These are phyloP conservation scores for Steinernema feltiae DNA, from an alignment of 1,140 invertebrate genomes.

Conservation along the genomic window DNA sequence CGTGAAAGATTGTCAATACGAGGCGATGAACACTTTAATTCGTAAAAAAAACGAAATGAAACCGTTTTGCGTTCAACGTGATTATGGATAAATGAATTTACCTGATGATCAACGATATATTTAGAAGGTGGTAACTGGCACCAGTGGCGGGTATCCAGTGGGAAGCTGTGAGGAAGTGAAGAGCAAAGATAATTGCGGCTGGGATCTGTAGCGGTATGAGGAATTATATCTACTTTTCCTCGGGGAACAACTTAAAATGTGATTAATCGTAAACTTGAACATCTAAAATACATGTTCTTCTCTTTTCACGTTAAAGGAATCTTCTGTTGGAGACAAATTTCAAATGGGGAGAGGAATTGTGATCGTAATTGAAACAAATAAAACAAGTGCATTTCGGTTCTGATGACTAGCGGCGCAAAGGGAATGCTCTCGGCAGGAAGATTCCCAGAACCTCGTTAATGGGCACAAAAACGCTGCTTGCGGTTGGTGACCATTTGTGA, in stretches of 20 bases:
- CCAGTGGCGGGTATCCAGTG: constrained; percentile 23
- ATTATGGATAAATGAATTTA: constrained; percentile 17
- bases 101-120: constrained; percentile 43
- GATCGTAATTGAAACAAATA: not conserved
- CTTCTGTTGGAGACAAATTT: constrained; percentile 16
- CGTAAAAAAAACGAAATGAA: no score
- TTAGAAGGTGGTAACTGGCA: constrained; percentile 33
- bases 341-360: not conserved
- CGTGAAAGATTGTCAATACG: not conserved
- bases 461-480: no score
- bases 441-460: not conserved
- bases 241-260: no score
- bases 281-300: no score
- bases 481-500: no score
- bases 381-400: not conserved
- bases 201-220: no score
- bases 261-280: no score
- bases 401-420: not conserved
- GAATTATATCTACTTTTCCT: no score
- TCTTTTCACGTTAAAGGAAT: no score
- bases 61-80: no score
- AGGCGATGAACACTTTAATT: not conserved
- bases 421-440: not conserved
- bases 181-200: constrained; percentile 40
- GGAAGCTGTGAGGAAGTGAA: constrained; percentile 40